Conservation (phyloP, 2,113 vertebrate genomes). For the Scolopax mira region DNA sequence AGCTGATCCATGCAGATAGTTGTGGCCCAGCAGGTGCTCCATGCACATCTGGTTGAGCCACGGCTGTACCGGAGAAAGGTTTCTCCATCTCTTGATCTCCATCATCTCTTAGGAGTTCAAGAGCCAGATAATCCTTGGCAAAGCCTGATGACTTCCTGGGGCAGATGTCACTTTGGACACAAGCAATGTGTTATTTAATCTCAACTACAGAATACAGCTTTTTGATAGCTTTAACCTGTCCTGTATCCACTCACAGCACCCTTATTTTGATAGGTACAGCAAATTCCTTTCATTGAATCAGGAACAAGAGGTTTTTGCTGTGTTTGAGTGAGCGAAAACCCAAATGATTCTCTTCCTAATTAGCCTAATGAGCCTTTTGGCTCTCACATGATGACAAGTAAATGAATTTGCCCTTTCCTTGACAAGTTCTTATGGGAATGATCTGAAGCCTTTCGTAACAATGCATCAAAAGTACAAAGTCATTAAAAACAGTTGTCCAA, state of each 20-base stretch:
- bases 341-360: conserved; percentile 61
- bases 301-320: conserved; percentile 4
- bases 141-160: neutral
- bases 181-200: neutral
- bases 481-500: conserved; percentile 78
- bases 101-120: neutral
- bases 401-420: conserved; percentile 73
- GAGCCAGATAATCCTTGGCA: neutral
- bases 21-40: neutral
- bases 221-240: neutral
- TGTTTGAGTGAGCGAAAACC: conserved; percentile 21
- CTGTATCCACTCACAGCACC: neutral
- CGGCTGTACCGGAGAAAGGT: neutral
- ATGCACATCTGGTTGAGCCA: neutral
- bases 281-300: neutral
- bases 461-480: conserved; percentile 62
- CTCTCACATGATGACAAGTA: conserved; percentile 63
- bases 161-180: neutral
- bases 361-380: conserved; percentile 73
- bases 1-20: neutral
- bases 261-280: neutral
- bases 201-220: neutral
- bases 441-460: conserved; percentile 57
- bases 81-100: neutral
- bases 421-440: conserved; percentile 69